Conservation (phyloP, 2,888 invertebrate species). For the Arctia plantaginis region DNA sequence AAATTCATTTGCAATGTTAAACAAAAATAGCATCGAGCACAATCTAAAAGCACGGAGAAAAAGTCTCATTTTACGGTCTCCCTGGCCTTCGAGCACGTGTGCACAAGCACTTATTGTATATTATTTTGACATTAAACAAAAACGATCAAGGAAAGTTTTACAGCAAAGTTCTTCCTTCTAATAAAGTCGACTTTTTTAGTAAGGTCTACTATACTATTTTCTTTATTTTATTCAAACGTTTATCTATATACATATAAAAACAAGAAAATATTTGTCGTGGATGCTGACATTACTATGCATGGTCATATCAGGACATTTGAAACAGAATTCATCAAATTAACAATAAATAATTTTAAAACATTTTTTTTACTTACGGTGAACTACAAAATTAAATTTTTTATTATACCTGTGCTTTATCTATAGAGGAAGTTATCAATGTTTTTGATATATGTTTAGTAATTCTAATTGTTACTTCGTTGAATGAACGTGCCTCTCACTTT, state of each 20-base stretch:
- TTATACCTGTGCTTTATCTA: too few relatives aligned
- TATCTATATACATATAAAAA: background rate
- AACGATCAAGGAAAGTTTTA: background rate
- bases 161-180: background rate
- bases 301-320: too few relatives aligned
- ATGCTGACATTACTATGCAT: too few relatives aligned
- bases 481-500: background rate
- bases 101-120: constrained; percentile 3
- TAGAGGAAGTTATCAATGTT: too few relatives aligned
- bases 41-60: background rate
- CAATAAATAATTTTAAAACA: too few relatives aligned
- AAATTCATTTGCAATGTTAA: background rate
- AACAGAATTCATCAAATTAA: too few relatives aligned
- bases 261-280: too few relatives aligned
- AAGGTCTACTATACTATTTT: too few relatives aligned
- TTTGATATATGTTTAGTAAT: background rate
- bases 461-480: background rate
- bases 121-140: background rate
- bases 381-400: too few relatives aligned
- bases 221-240: background rate
- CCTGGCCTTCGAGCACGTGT: constrained; percentile 2
- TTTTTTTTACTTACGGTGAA: too few relatives aligned
- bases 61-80: background rate
- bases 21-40: background rate
- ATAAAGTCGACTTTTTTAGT: background rate